These are phyloP conservation scores for Drosophila borealis DNA, from an alignment of 2,888 invertebrate species.

Conservation along the genomic window DNA sequence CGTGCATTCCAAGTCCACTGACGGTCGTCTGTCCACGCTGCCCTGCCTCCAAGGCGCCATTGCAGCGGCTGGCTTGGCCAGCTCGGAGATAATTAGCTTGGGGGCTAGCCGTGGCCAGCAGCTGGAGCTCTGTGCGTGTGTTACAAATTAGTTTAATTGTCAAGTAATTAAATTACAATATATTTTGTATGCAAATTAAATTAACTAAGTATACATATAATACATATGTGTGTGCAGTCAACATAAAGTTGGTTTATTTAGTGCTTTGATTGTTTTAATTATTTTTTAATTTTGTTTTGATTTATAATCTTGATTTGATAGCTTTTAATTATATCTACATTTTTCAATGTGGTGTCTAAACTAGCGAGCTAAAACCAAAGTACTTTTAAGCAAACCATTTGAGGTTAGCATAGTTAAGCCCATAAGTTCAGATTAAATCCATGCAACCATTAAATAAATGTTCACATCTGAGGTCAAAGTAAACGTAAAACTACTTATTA, in stretches of 20 bases:
- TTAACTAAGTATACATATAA: slow-evolving; percentile 13
- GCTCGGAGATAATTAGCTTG: slow-evolving; percentile 62
- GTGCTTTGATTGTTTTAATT: slow-evolving; percentile 4
- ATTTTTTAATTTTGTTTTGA: slow-evolving; percentile 3
- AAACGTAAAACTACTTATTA: slow-evolving; percentile 34
- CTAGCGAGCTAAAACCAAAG: slow-evolving; percentile 62
- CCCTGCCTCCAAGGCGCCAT: slow-evolving; percentile 52
- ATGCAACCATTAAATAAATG: slow-evolving; percentile 51
- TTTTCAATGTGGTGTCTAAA: slow-evolving; percentile 58
- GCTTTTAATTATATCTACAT: slow-evolving; percentile 39
- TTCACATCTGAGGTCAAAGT: slow-evolving; percentile 41
- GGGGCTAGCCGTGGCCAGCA: slow-evolving; percentile 7
- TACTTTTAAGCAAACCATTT: slow-evolving; percentile 40
- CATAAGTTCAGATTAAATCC: slow-evolving; percentile 13
- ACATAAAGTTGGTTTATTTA: slow-evolving; percentile 23
- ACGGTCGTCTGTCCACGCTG: slow-evolving; percentile 43
- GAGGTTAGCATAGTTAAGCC: slow-evolving; percentile 38
- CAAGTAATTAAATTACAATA: slow-evolving; percentile 52
- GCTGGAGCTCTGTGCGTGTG: slow-evolving; percentile 25
- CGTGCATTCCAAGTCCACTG: slow-evolving; percentile 30
- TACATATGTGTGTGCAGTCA: slow-evolving; percentile 15
- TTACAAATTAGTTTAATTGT: slow-evolving; percentile 62
- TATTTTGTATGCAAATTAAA: slow-evolving; percentile 37
- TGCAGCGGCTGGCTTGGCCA: slow-evolving; percentile 50
- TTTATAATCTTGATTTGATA: slow-evolving; percentile 14